These are phyloP conservation scores for Carlito syrichta DNA, from an alignment of 2,113 vertebrate genomes.

Conservation along the genomic window DNA sequence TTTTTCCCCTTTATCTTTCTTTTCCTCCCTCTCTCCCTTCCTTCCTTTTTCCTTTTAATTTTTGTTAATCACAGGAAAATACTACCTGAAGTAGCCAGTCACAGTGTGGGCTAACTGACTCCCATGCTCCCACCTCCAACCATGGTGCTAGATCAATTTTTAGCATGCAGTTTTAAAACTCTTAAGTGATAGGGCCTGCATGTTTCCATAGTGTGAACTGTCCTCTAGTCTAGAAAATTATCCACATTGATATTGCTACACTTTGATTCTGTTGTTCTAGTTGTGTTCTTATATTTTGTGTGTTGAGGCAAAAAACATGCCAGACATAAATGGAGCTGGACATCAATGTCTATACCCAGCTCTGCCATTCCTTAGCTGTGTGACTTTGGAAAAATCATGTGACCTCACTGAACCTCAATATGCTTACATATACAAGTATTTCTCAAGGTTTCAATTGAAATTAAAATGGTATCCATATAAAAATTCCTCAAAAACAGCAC, in stretches of 20 bases:
- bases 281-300: background rate
- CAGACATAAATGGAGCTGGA: background rate
- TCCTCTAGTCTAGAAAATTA: background rate
- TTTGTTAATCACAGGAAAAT: slow-evolving; percentile 7
- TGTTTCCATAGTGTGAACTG: background rate
- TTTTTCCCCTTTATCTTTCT: background rate
- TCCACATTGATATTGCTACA: background rate
- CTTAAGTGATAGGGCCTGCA: too few species aligned
- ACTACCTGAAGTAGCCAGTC: background rate
- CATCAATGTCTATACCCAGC: background rate
- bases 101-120: background rate
- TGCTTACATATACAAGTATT: background rate
- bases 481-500: background rate
- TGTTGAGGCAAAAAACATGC: background rate
- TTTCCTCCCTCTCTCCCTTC: background rate
- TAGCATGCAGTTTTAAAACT: background rate
- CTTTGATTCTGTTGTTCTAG: background rate
- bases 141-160: background rate
- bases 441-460: background rate
- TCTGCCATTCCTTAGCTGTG: background rate
- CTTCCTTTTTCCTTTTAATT: background rate
- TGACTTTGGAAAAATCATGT: background rate
- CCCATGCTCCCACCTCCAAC: background rate
- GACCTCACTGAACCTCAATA: background rate
- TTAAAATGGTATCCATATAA: background rate